Base-by-base conservation (phyloP, 2,113 vertebrate species). In the Pangasianodon hypophthalmus region DNA sequence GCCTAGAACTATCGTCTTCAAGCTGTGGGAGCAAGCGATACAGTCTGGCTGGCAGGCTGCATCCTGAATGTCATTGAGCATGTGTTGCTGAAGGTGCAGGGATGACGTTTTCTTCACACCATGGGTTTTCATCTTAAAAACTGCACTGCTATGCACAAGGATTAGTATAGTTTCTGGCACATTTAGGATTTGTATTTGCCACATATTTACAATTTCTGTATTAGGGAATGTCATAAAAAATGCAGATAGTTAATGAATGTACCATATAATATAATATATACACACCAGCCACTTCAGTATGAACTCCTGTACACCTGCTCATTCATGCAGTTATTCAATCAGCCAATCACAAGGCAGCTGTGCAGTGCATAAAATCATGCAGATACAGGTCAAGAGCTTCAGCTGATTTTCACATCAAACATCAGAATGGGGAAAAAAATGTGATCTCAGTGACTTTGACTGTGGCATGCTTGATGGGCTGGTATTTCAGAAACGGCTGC, bases 31-130 rank as follows among this genome's bases (percentile, higher is more conserved):
- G 77, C 60, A 75, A 86, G 89, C 29, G 41, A 90, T 82, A 82
- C 54, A 82, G 89, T 56, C 84, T 67, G 60, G 62, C 73, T 90
- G 89, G 77, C 89, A 87, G 89, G 84, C 84, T 82, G 75, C 71
- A 90, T 90, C 77, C 32, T 90, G 75, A 82, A 90, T 87, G 89
- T 86, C 84, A 86, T 86, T 90, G 89, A 87, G 75, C 89, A 90
- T 90, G 89, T 90, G 89, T 67, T 44, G 84, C 60, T 71, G 89
- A 86, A 81, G 73, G 71, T 81, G 84, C 81, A 58, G 48, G 58
- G 84, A 32, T 86, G 88, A 86, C 32, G 73, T 67, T 89, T 81
- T 81, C 73, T 56, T 81, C 84, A 89, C 56, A 69, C 88, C 46
- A 56, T 69, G 75, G 26, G 73, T 86, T 89, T 86, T 86, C 79